Conservation (phyloP, 2,888 invertebrate genomes). For the Lithophane semibrunnea region DNA sequence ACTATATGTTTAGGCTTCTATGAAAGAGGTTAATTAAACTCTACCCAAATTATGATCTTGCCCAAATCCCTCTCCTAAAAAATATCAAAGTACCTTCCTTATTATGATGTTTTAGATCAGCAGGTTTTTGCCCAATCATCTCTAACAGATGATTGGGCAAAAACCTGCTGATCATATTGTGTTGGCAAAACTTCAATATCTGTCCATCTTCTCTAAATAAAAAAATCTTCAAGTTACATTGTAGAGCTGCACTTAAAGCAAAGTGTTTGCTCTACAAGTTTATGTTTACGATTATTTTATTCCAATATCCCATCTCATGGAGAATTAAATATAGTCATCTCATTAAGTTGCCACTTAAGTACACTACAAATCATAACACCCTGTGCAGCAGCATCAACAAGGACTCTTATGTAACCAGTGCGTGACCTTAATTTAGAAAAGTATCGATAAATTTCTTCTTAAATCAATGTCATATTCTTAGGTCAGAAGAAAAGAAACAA, state of each 20-base stretch:
- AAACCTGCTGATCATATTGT: background rate
- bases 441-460: slow-evolving; percentile 41
- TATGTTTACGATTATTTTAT: slow-evolving; percentile 4
- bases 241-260: background rate
- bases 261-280: background rate
- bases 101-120: slow-evolving; percentile 9
- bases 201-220: background rate
- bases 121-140: no score
- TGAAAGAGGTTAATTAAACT: background rate
- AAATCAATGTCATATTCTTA: slow-evolving; percentile 10
- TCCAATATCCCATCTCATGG: background rate
- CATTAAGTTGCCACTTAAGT: slow-evolving; percentile 14
- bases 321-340: background rate
- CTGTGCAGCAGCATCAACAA: slow-evolving; percentile 33
- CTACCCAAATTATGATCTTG: background rate
- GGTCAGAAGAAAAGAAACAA: slow-evolving; percentile 57
- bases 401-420: slow-evolving; percentile 56
- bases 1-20: background rate
- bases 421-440: slow-evolving; percentile 39
- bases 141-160: background rate
- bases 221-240: background rate
- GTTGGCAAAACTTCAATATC: background rate
- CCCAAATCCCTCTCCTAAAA: background rate
- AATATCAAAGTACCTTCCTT: background rate
- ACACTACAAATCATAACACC: slow-evolving; percentile 33